These are phyloP conservation scores for Conus betulinus DNA, from an alignment of 1,140 invertebrate genomes.

Conservation along the genomic window DNA sequence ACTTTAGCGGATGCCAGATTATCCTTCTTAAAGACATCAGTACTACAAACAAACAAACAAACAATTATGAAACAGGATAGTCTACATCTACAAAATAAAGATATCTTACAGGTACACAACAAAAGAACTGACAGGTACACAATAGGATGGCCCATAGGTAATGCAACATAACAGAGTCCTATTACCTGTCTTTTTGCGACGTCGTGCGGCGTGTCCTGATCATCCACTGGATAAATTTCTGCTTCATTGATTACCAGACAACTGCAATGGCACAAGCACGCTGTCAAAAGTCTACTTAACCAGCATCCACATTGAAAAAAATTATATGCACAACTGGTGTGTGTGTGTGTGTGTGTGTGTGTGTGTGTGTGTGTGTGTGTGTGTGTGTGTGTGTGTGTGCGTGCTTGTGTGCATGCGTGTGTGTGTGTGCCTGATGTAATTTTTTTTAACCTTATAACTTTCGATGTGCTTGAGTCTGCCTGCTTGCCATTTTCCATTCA, in stretches of 20 bases:
- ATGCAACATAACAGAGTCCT: too few relatives aligned
- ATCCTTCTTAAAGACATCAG: too few relatives aligned
- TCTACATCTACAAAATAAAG: too few relatives aligned
- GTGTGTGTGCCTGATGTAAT: too few relatives aligned
- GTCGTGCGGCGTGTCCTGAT: slow-evolving; percentile 70
- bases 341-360: not conserved
- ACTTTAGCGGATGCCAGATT: too few relatives aligned
- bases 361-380: not conserved
- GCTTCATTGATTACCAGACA: slow-evolving; percentile 43
- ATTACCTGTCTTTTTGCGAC: slow-evolving; percentile 77
- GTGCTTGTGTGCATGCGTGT: not conserved
- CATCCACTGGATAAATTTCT: slow-evolving; percentile 33
- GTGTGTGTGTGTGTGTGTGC: not conserved
- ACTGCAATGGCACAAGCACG: slow-evolving; percentile 36
- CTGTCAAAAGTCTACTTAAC: not conserved
- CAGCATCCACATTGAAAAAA: not conserved
- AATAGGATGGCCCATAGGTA: not conserved
- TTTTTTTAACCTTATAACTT: too few relatives aligned
- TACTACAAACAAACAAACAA: too few relatives aligned
- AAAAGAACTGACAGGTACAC: not conserved
- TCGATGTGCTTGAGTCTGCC: too few relatives aligned
- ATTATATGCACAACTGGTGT: not conserved
- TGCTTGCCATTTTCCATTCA: too few relatives aligned
- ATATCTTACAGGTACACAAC: not conserved
- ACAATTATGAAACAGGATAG: too few relatives aligned